Conservation (phyloP, 1,140 invertebrate species). For the Neodiprion pinetum region DNA sequence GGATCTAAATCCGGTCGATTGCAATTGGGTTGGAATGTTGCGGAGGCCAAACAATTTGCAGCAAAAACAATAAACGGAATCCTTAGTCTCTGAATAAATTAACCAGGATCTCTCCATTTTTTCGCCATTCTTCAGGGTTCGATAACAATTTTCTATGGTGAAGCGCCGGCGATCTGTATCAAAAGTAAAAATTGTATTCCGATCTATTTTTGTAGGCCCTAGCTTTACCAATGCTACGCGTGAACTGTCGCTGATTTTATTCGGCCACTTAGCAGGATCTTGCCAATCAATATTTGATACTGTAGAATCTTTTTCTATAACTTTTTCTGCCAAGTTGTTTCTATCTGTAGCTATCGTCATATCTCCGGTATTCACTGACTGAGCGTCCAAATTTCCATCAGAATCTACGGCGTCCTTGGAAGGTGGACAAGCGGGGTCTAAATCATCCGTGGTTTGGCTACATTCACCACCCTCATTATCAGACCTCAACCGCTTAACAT, state of each 20-base stretch:
- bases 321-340: background rate
- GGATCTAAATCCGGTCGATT: conserved; percentile 13
- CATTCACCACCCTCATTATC: no score
- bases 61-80: no score
- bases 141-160: no score
- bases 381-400: background rate
- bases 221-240: background rate
- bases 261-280: conserved; percentile 12
- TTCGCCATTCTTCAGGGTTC: no score
- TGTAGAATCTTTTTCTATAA: background rate
- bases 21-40: background rate
- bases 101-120: no score
- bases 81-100: no score
- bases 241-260: conserved; percentile 12
- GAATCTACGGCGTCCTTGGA: background rate
- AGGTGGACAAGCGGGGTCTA: no score
- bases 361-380: background rate
- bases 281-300: conserved; percentile 10
- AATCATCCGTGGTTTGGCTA: no score
- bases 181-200: no score
- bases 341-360: background rate
- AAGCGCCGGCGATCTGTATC: no score
- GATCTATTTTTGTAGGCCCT: no score
- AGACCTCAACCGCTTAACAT: no score
- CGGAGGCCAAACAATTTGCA: background rate